Base-by-base conservation (phyloP, 2,113 vertebrate genomes). In the Equus przewalskii region DNA sequence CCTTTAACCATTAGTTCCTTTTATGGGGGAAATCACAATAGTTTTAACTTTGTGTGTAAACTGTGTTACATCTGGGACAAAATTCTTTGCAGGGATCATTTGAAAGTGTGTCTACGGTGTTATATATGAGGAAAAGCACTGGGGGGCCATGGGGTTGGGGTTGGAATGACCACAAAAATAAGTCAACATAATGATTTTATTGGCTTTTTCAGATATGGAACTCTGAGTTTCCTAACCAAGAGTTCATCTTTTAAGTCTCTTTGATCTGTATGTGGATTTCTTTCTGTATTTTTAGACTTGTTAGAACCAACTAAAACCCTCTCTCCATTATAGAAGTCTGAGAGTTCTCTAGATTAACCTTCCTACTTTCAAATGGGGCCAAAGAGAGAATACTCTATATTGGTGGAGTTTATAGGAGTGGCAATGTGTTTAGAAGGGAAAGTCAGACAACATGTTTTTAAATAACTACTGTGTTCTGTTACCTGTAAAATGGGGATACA, bases 311-410 rank as follows among this genome's bases (percentile, higher is more conserved):
- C 6, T 81, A 65, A 90, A 95, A 67, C 44, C 9, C 5, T 54
- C 5, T 93, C 83, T 96, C 54, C 60, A 28, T 69, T 90, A 49
- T 15, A 46, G 12, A 51, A 82, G n/a, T 82, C 73, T 76, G 24
- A 78, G 76, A 60, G 60, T 84, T 95, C 94, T 95, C 36, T 78
- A 69, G n/a, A 89, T 91, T 92, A 93, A 89, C 91, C 44, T 62
- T 79, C 44, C 44, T 76, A 44, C 49, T 90, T 82, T 75, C 72
- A 70, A 56, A 65, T 36, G 19, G n/a, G 33, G 22, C 72, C n/a
- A 33, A 12, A 81, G 82, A 78, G 33, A 79, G 73, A 89, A 33
- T 83, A 69, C 49, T 67, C 51, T 69, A 13, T n/a, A 14, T 73
- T 62, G 46, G 7, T 41, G 13, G n/a, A 19, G 7, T 82, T 88